Conservation (phyloP, 53 echinoderm and acorn worm species). For the Echinometra lucunter region DNA sequence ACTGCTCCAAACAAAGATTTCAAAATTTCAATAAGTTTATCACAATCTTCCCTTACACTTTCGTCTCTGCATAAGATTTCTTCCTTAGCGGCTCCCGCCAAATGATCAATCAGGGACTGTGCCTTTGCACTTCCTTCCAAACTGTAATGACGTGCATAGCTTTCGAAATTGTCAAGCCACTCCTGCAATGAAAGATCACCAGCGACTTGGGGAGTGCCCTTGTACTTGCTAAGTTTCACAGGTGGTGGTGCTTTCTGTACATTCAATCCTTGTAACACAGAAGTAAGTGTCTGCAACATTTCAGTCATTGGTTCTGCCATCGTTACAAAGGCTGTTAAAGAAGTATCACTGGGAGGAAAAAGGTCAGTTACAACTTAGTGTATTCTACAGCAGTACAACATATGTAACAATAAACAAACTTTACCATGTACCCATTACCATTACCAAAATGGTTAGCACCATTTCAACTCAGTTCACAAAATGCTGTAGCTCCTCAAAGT, state of each 20-base stretch:
- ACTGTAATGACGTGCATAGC: too few species aligned
- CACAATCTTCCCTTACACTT: neutral
- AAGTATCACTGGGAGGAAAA: too few species aligned
- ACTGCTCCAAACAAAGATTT: neutral
- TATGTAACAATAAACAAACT: too few species aligned
- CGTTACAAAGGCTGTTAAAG: neutral
- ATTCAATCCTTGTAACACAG: neutral
- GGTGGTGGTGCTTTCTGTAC: neutral
- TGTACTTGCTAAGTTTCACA: neutral
- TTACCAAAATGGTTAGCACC: too few species aligned
- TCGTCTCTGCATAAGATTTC: too few species aligned
- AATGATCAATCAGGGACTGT: conserved; percentile 1
- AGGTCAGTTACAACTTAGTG: too few species aligned
- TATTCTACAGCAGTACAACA: too few species aligned
- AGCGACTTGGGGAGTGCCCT: neutral
- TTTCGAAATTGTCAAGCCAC: too few species aligned
- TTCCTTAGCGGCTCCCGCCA: conserved; percentile 11
- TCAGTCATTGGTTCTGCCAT: neutral
- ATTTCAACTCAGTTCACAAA: too few species aligned
- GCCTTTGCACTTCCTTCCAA: too few species aligned
- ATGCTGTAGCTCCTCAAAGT: too few species aligned
- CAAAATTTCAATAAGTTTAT: neutral
- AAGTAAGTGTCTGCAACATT: neutral
- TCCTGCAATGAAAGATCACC: neutral
- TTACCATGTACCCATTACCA: too few species aligned